Percentiles rank a stretch among this genome's conserved stretches.
These are phyloP conservation scores for Epizoanthus fatuus DNA, from an alignment of 92 coral and sea anemone genomes.

Conservation along the genomic window DNA sequence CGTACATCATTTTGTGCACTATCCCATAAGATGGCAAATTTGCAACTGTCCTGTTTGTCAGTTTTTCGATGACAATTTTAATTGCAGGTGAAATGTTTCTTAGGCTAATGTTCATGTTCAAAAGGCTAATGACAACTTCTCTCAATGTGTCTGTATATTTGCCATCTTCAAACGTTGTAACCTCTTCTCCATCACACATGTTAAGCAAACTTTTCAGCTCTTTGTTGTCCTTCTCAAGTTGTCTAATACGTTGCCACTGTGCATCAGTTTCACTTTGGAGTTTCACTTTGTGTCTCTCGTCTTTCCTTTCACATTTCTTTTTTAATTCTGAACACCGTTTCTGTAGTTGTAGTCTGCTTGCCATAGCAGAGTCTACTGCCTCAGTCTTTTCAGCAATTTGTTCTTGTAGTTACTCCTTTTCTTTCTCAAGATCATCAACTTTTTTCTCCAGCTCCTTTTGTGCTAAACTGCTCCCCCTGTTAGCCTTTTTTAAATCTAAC, in stretches of 20 bases:
- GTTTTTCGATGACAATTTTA: constrained; percentile 18
- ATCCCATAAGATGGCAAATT: constrained; percentile 28
- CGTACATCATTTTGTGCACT: constrained; percentile 28
- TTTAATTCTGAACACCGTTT: constrained; percentile 15
- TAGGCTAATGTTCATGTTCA: constrained; percentile 15
- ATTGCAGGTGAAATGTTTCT: constrained; percentile 19
- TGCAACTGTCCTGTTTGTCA: neutral
- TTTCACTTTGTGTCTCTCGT: constrained; percentile 19
- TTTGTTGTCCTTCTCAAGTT: neutral
- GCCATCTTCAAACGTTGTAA: constrained; percentile 11
- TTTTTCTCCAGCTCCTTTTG: neutral
- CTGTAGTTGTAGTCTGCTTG: constrained; percentile 17
- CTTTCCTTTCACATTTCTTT: constrained; percentile 13
- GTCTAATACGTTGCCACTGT: constrained; percentile 2
- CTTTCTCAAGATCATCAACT: constrained; percentile 1
- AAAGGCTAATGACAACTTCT: constrained; percentile 17
- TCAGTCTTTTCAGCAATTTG: constrained; percentile 8
- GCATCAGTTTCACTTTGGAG: constrained; percentile 15
- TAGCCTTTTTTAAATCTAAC: neutral
- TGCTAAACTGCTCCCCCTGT: neutral
- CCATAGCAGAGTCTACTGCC: constrained; percentile 15
- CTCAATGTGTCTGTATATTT: neutral
- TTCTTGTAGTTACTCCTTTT: constrained; percentile 12
- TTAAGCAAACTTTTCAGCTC: constrained; percentile 4
- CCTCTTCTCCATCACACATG: constrained; percentile 10